A percentile compares a stretch with the other conserved stretches of the same genome.
These are phyloP conservation scores for Monoplex corrugatus DNA, from an alignment of 2,888 invertebrate genomes.

Conservation along the genomic window DNA sequence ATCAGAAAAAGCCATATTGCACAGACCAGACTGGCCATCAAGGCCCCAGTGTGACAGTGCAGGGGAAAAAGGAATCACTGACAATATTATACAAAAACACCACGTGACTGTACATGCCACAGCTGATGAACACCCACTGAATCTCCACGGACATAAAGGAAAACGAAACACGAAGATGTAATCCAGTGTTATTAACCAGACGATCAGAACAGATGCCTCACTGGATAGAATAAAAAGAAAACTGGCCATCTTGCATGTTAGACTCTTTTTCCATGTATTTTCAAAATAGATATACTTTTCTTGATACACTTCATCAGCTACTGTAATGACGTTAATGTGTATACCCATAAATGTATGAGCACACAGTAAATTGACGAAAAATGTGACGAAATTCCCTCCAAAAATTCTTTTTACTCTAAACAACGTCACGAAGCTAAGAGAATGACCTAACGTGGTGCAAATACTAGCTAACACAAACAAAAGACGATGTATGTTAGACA, in stretches of 20 bases:
- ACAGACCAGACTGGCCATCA: conserved; percentile 1
- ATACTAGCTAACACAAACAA: too few relatives aligned
- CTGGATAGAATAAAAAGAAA: not conserved
- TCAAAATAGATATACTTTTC: not conserved
- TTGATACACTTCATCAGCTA: not conserved
- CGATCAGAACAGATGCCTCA: not conserved
- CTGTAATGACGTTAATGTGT: not conserved
- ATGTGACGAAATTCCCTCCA: too few relatives aligned
- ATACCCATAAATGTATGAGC: not conserved
- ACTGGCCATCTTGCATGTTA: not conserved
- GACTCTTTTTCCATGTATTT: not conserved
- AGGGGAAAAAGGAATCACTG: not conserved
- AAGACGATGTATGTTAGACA: too few relatives aligned
- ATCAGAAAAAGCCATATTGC: not conserved
- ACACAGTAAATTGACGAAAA: not conserved
- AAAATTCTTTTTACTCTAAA: too few relatives aligned
- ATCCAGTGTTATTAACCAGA: not conserved
- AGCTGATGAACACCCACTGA: not conserved
- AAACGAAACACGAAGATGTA: not conserved
- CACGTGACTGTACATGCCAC: not conserved
- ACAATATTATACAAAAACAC: not conserved
- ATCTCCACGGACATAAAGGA: not conserved
- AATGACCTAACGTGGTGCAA: too few relatives aligned
- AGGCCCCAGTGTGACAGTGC: conserved; percentile 12
- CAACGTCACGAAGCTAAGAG: too few relatives aligned